Evolutionary conservation across 2,113 vertebrate genomes (phyloP).

Genomic region (Rhizomys pruinosus): DNA sequence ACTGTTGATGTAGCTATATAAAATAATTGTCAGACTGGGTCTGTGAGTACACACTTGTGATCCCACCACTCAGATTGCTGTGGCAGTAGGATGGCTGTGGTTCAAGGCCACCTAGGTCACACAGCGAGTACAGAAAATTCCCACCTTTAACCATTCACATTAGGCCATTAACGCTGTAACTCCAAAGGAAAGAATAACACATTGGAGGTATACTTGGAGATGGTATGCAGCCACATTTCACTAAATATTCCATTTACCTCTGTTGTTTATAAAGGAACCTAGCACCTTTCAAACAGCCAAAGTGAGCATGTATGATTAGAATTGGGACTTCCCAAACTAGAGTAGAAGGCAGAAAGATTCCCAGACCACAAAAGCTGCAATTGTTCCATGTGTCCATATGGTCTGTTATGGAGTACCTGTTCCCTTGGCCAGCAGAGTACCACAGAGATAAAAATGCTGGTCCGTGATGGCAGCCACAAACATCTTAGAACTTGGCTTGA

Average conservation of each 20-base stretch:
- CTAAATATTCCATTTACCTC: not conserved
- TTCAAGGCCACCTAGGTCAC: not conserved
- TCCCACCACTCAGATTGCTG: not conserved
- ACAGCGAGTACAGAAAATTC: not conserved
- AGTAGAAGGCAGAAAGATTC: slow-evolving; percentile 21
- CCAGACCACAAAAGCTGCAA: not conserved
- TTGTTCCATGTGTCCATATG: not conserved
- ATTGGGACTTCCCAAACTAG: not conserved
- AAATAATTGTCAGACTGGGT: not conserved
- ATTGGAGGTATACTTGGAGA: not conserved
- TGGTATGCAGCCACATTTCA: not conserved
- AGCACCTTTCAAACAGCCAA: not conserved
- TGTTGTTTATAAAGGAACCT: not conserved
- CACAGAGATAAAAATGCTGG: not conserved
- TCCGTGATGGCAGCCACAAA: not conserved
- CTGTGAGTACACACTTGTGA: not conserved
- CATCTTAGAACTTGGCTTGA: not conserved
- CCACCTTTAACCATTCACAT: not conserved
- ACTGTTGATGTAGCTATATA: not conserved
- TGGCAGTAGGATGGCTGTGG: not conserved
- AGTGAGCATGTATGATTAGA: not conserved
- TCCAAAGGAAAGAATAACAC: not conserved
- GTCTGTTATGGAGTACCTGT: not conserved
- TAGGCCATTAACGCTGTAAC: not conserved
- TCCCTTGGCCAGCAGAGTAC: slow-evolving; percentile 10